Percentiles rank a stretch among this genome's conserved stretches.
phyloP scores from a whole-genome alignment of 2,113 vertebrate genomes.

The Gasterosteus nipponicus region DNA sequence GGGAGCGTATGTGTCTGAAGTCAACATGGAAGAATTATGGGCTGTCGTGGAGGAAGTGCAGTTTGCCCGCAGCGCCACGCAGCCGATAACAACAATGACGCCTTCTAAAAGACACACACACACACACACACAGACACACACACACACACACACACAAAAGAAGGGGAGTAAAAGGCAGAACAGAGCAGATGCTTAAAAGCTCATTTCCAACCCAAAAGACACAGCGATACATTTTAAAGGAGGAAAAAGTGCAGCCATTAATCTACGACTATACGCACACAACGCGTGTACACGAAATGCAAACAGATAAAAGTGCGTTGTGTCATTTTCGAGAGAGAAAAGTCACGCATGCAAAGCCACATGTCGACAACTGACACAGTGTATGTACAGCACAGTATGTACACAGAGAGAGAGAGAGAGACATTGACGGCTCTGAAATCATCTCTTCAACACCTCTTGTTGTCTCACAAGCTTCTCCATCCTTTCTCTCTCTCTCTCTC shows the following conservation, averaged over 20 bases:
- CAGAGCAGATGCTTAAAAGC: slow-evolving; percentile 41
- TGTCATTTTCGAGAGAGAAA: background rate
- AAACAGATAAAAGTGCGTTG: slow-evolving; percentile 36
- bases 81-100: slow-evolving; percentile 31
- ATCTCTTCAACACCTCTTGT: slow-evolving; percentile 75
- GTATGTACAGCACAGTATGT: background rate
- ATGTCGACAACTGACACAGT: background rate
- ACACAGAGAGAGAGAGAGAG: slow-evolving; percentile 8
- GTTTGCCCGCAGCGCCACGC: slow-evolving; percentile 52
- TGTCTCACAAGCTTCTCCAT: slow-evolving; percentile 67
- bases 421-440: slow-evolving; percentile 69
- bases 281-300: slow-evolving; percentile 7
- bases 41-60: slow-evolving; percentile 50
- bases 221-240: slow-evolving; percentile 46
- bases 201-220: slow-evolving; percentile 61
- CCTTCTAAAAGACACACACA: slow-evolving; percentile 7
- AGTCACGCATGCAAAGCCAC: background rate
- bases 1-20: slow-evolving; percentile 33
- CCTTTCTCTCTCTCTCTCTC: slow-evolving; percentile 5
- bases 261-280: slow-evolving; percentile 36
- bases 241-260: slow-evolving; percentile 43
- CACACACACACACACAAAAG: background rate
- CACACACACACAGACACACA: background rate
- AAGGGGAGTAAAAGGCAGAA: slow-evolving; percentile 30
- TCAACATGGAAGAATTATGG: slow-evolving; percentile 60